phyloP scores from a whole-genome alignment of 2,113 vertebrate genomes.

The Chionodraco myersi region DNA sequence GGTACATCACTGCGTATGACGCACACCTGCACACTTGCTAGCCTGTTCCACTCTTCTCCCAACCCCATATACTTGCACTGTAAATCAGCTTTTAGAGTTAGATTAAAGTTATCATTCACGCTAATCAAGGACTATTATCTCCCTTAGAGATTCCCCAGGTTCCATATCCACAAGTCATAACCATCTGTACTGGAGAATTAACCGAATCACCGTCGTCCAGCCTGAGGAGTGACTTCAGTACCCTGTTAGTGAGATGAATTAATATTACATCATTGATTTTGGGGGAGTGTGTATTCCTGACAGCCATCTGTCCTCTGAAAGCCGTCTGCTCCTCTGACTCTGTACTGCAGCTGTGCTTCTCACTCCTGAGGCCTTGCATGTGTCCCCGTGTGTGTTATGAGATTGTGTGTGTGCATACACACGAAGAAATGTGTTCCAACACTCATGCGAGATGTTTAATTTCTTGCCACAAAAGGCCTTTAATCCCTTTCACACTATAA shows the following conservation, averaged over 20 bases:
- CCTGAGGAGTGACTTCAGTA: background rate
- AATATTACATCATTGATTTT: conserved; percentile 23
- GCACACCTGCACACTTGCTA: too few relatives aligned
- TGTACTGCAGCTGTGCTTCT: conserved; percentile 24
- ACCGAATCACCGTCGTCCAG: background rate
- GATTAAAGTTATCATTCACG: too few relatives aligned
- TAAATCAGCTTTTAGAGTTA: too few relatives aligned
- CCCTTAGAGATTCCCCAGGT: background rate
- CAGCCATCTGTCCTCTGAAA: conserved; percentile 50
- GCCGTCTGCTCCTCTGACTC: conserved; percentile 29
- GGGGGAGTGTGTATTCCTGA: conserved; percentile 14
- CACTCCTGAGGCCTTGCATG: conserved; percentile 18
- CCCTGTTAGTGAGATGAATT: conserved; percentile 11
- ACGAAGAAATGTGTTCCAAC: conserved; percentile 36
- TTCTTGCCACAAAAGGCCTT: conserved; percentile 58
- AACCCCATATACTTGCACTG: too few relatives aligned
- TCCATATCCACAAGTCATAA: background rate
- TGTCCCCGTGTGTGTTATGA: conserved; percentile 12
- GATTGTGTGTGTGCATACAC: conserved; percentile 1
- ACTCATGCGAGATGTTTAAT: conserved; percentile 55
- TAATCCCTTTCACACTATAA: conserved; percentile 56
- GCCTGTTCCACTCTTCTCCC: too few relatives aligned
- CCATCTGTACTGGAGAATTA: background rate
- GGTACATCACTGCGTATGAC: too few relatives aligned
- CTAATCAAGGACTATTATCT: background rate